Percentiles rank a stretch among this genome's conserved stretches.
Conservation (phyloP, 2,888 invertebrate genomes). For the Drosophila aldrichi region DNA sequence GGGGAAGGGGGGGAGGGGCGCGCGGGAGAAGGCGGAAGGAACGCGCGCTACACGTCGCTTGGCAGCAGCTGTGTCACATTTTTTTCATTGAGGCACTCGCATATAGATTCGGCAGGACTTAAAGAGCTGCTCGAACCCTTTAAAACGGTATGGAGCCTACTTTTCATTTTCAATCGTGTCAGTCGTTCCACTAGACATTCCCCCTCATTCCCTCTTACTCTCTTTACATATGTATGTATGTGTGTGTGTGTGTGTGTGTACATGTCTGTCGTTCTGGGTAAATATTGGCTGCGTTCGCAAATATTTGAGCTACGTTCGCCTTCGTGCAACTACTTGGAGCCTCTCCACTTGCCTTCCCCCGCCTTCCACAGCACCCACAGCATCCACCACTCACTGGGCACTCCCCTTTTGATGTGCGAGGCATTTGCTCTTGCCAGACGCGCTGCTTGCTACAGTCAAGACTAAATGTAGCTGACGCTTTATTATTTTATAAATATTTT, state of each 20-base stretch:
- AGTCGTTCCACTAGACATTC: neutral
- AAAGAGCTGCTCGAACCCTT: conserved; percentile 27
- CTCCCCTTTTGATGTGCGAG: conserved; percentile 16
- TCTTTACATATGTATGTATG: neutral
- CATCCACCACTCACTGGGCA: conserved; percentile 15
- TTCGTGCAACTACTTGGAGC: conserved; percentile 35
- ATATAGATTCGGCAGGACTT: conserved; percentile 5
- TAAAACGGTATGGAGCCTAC: neutral
- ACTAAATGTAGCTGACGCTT: neutral
- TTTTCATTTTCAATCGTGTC: conserved; percentile 13
- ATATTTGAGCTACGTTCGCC: conserved; percentile 63
- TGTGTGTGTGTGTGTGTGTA: neutral
- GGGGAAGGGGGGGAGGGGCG: neutral
- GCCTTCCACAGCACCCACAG: conserved; percentile 21
- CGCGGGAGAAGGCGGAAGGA: neutral
- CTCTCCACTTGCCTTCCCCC: conserved; percentile 13
- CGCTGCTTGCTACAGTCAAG: neutral
- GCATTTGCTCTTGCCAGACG: neutral
- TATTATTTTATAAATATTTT: conserved; percentile 11
- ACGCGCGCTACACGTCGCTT: neutral
- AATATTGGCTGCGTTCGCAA: conserved; percentile 64
- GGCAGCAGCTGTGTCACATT: conserved; percentile 41
- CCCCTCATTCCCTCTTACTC: neutral
- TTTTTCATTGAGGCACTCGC: conserved; percentile 30
- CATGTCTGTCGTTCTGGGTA: conserved; percentile 62